Conservation (phyloP, 2,888 invertebrate species). For the Spatulosminthurus flaviceps region DNA sequence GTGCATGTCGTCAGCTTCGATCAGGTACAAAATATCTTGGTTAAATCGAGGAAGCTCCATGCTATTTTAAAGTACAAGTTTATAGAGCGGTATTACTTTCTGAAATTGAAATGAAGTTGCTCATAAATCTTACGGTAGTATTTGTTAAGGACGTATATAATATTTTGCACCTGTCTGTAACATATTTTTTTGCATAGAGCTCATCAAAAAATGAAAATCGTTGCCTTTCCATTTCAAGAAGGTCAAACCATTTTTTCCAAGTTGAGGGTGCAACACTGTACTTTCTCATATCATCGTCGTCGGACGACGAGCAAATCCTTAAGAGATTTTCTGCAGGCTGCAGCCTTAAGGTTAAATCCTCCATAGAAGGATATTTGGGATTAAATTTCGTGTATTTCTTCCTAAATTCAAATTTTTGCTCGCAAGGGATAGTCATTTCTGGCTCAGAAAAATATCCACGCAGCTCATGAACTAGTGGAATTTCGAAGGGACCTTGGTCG, state of each 20-base stretch:
- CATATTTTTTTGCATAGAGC: constrained; percentile 56
- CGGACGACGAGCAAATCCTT: constrained; percentile 8
- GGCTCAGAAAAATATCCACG: constrained; percentile 44
- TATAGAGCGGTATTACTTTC: not conserved
- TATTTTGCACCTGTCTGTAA: constrained; percentile 56
- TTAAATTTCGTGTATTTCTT: not conserved
- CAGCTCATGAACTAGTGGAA: constrained; percentile 24
- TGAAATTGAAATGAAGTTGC: not conserved
- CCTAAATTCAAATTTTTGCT: constrained; percentile 9
- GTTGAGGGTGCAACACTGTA: not conserved
- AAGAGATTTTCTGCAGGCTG: constrained; percentile 20
- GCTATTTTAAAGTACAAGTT: constrained; percentile 28
- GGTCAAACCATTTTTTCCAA: constrained; percentile 48
- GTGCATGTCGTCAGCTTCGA: constrained; percentile 55
- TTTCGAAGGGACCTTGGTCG: not conserved
- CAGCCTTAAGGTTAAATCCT: constrained; percentile 32
- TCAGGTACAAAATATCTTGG: constrained; percentile 40
- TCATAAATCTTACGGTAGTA: not conserved
- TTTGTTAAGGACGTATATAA: not conserved
- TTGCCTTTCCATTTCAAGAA: constrained; percentile 50
- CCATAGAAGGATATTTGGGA: constrained; percentile 23
- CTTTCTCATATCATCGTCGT: constrained; percentile 29
- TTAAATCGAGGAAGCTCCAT: constrained; percentile 47
- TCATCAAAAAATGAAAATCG: constrained; percentile 60
- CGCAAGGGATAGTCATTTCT: not conserved